Conservation (phyloP, 2,113 vertebrate genomes). For the Herpetotheres cachinnans region DNA sequence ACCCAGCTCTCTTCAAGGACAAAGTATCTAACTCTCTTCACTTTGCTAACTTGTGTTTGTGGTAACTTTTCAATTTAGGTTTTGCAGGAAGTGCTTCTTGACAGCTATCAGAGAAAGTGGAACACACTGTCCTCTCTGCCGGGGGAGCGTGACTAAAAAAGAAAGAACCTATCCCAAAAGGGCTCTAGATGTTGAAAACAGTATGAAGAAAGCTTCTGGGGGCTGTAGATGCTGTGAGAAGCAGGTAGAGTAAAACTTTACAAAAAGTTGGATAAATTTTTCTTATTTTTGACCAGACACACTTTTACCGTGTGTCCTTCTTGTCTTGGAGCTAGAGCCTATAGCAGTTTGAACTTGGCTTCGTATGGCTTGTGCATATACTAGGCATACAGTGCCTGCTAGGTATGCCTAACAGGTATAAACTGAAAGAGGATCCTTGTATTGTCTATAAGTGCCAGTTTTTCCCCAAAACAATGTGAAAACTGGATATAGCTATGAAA, state of each 20-base stretch:
- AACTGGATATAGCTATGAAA: background rate
- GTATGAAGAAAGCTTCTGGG: slow-evolving; percentile 76
- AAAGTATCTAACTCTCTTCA: background rate
- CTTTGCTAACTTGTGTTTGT: slow-evolving; percentile 43
- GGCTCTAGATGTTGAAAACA: slow-evolving; percentile 77
- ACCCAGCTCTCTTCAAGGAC: background rate
- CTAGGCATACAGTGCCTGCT: background rate
- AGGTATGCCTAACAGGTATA: background rate
- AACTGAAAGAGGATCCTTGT: background rate
- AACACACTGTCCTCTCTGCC: slow-evolving; percentile 81
- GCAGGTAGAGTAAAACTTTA: slow-evolving; percentile 74
- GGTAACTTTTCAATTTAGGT: slow-evolving; percentile 72
- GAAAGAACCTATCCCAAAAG: slow-evolving; percentile 76
- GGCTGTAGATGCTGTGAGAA: slow-evolving; percentile 81
- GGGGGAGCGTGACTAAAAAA: slow-evolving; percentile 75
- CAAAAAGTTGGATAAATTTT: background rate
- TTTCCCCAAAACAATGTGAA: background rate
- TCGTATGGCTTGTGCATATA: background rate
- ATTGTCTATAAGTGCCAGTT: background rate
- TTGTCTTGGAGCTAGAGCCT: background rate
- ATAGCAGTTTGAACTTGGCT: background rate
- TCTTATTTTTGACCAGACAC: background rate
- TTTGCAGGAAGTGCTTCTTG: slow-evolving; percentile 84
- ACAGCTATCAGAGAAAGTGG: slow-evolving; percentile 79
- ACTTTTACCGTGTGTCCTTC: background rate